Evolutionary conservation across 2,888 invertebrate genomes (phyloP).

Genomic region (Meghimatium bilineatum): DNA sequence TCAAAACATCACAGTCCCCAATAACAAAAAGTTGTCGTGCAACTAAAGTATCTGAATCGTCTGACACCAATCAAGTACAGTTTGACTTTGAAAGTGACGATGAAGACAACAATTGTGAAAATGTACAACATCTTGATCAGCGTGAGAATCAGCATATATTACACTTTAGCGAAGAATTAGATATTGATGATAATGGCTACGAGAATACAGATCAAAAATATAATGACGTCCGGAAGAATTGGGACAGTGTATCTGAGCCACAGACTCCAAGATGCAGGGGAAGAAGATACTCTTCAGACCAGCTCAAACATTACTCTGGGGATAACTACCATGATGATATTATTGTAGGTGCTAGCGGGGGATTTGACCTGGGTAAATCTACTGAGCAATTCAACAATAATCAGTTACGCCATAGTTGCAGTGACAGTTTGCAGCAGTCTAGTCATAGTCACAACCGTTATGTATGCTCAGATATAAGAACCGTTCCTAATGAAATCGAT

Average conservation of each 20-base stretch:
- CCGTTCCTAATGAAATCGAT: not conserved
- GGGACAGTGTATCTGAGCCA: conserved; percentile 5
- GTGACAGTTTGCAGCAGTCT: not conserved
- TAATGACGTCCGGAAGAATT: not conserved
- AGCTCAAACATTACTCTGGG: not conserved
- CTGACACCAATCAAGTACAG: conserved; percentile 8
- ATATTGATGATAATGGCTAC: conserved; percentile 19
- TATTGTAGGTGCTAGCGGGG: conserved; percentile 19
- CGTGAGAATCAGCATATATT: not conserved
- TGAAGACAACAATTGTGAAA: not conserved
- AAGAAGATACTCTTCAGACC: conserved; percentile 6
- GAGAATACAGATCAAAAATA: conserved; percentile 13
- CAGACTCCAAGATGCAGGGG: not conserved
- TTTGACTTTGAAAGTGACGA: conserved; percentile 29
- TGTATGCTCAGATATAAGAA: not conserved
- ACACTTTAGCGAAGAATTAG: not conserved
- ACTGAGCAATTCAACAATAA: not conserved
- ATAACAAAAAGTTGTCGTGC: not conserved
- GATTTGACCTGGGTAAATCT: not conserved
- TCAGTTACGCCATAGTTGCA: not conserved
- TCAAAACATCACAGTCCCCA: not conserved
- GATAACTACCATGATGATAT: conserved; percentile 8
- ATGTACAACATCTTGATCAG: not conserved
- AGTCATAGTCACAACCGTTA: not conserved
- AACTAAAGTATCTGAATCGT: conserved; percentile 9